A percentile compares a stretch with the other conserved stretches of the same genome.
Conservation (phyloP, 2,888 invertebrate species). For the Pristionchus exspectatus region DNA sequence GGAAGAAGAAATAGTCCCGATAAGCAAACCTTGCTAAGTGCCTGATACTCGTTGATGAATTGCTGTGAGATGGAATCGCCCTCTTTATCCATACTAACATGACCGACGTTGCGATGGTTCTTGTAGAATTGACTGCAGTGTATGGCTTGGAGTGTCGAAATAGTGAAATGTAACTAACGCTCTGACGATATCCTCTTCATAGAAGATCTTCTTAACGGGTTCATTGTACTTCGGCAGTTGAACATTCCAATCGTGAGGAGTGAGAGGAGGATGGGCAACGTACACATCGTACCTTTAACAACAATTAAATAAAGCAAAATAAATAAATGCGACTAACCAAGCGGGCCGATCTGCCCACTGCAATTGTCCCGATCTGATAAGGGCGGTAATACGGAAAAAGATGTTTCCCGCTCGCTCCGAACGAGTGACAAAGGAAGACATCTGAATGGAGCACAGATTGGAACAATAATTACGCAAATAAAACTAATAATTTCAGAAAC, state of each 20-base stretch:
- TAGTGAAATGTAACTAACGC: slow-evolving; percentile 83
- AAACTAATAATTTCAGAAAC: not conserved
- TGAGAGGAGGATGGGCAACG: slow-evolving; percentile 90
- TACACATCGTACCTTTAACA: slow-evolving; percentile 86
- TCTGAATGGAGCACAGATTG: slow-evolving; percentile 54
- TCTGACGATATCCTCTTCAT: slow-evolving; percentile 88
- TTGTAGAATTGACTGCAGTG: slow-evolving; percentile 80
- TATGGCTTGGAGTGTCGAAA: not conserved
- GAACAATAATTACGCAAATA: not conserved
- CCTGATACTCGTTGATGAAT: slow-evolving; percentile 78
- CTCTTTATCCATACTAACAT: slow-evolving; percentile 76
- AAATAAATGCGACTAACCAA: slow-evolving; percentile 83
- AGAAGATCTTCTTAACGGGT: slow-evolving; percentile 86
- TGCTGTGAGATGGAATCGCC: slow-evolving; percentile 73
- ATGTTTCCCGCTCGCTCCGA: slow-evolving; percentile 73
- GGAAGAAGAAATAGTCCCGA: too few species aligned
- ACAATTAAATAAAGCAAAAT: not conserved
- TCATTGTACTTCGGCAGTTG: slow-evolving; percentile 79
- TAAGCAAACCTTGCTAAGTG: slow-evolving; percentile 13
- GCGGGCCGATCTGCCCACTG: slow-evolving; percentile 89
- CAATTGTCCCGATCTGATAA: slow-evolving; percentile 88
- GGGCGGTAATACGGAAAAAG: slow-evolving; percentile 81
- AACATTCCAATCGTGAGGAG: slow-evolving; percentile 87
- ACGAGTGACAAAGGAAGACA: slow-evolving; percentile 73
- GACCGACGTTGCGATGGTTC: slow-evolving; percentile 78